Evolutionary conservation across 2,888 invertebrate species (phyloP).

Genomic region (Euphydryas editha): DNA sequence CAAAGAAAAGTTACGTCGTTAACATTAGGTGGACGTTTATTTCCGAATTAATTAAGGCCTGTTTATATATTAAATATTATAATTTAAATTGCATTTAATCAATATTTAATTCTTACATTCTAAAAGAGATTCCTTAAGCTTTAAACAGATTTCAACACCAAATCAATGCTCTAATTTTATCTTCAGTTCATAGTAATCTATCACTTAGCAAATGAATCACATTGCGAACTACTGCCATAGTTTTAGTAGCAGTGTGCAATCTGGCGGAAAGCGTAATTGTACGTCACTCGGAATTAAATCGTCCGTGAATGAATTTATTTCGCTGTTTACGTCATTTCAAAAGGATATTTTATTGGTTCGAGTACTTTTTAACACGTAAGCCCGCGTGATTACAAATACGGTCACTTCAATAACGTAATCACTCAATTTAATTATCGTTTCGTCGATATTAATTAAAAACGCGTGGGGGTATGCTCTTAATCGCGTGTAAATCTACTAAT

Average conservation of each 20-base stretch:
- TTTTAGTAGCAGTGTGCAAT: conserved; percentile 29
- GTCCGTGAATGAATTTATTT: conserved; percentile 45
- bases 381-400: conserved; percentile 19
- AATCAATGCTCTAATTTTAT: neutral
- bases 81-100: too few species aligned
- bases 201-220: conserved; percentile 19
- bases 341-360: conserved; percentile 25
- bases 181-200: conserved; percentile 5
- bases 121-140: too few species aligned
- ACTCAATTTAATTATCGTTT: conserved; percentile 3
- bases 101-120: too few species aligned
- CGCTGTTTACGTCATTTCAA: conserved; percentile 41
- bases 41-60: neutral
- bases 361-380: conserved; percentile 13
- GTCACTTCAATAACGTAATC: conserved; percentile 12
- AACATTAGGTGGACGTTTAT: neutral
- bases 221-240: conserved; percentile 22
- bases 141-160: conserved; percentile 1
- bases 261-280: conserved; percentile 34
- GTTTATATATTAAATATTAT: neutral
- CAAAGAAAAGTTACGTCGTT: too few species aligned
- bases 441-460: neutral
- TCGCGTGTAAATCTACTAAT: conserved; percentile 19
- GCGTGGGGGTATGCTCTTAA: neutral
- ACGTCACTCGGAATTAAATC: conserved; percentile 44